Conservation (phyloP, 1,140 invertebrate genomes). For the Euwallacea similis region DNA sequence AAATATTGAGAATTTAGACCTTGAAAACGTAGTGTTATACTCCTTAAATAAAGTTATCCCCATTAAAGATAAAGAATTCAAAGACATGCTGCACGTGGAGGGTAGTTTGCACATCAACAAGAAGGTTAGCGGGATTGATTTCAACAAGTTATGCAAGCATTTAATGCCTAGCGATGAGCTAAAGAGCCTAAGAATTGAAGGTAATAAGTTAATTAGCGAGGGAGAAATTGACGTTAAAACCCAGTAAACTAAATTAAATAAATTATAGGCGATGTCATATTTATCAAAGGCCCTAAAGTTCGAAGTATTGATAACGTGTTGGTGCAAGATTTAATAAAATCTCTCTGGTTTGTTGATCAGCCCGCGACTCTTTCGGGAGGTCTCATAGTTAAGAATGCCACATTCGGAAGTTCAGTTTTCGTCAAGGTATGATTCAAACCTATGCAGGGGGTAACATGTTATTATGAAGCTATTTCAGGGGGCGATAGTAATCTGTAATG, state of each 20-base stretch:
- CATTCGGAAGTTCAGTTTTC: slow-evolving; percentile 42
- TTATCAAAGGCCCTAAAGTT: slow-evolving; percentile 45
- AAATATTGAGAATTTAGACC: slow-evolving; percentile 47
- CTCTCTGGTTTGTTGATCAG: slow-evolving; percentile 47
- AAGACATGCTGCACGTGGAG: slow-evolving; percentile 39
- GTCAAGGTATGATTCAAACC: slow-evolving; percentile 40
- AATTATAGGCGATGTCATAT: slow-evolving; percentile 43
- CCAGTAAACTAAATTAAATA: background rate
- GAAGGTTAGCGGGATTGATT: slow-evolving; percentile 40
- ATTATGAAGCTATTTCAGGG: too few relatives aligned
- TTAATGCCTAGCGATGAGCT: slow-evolving; percentile 17
- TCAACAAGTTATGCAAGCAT: slow-evolving; percentile 40
- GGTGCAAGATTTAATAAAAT: slow-evolving; percentile 36
- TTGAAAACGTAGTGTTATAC: slow-evolving; percentile 43
- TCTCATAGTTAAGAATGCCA: slow-evolving; percentile 40
- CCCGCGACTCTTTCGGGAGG: slow-evolving; percentile 33
- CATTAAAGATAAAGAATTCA: slow-evolving; percentile 42
- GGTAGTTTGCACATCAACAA: slow-evolving; percentile 38
- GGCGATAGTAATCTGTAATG: too few relatives aligned
- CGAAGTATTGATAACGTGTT: slow-evolving; percentile 32
- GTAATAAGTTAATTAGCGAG: slow-evolving; percentile 14
- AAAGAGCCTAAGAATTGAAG: slow-evolving; percentile 39
- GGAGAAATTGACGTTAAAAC: background rate
- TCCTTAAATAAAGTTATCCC: slow-evolving; percentile 18
- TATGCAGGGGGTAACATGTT: too few relatives aligned